Evolutionary conservation across 2,797 vertebrate species (phyloP).

Genomic region (Diplodus sargus): DNA sequence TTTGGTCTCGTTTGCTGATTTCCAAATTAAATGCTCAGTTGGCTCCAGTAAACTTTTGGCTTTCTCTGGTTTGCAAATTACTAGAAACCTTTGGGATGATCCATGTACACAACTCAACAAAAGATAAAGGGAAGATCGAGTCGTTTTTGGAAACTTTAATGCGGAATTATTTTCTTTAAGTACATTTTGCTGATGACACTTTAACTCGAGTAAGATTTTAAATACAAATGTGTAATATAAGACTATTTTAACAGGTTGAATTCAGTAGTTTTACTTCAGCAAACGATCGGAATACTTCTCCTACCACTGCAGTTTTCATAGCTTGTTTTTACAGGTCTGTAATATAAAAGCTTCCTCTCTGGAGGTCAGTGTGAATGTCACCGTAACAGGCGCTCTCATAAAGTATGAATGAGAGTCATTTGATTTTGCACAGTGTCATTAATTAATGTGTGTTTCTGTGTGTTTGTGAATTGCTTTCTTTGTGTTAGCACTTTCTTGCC

Average conservation of each 20-base stretch:
- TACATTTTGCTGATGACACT: background rate
- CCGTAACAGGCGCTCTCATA: constrained; percentile 8
- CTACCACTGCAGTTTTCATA: background rate
- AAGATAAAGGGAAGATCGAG: no score
- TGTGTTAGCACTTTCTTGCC: constrained; percentile 27
- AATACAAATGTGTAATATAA: background rate
- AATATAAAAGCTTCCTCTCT: background rate
- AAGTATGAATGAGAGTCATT: constrained; percentile 38
- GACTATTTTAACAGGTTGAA: no score
- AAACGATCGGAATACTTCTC: background rate
- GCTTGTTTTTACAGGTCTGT: background rate
- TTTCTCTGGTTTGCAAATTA: no score
- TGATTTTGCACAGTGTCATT: constrained; percentile 31
- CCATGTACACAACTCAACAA: no score
- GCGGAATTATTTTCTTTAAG: background rate
- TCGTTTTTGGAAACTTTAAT: no score
- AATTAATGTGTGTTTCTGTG: constrained; percentile 30
- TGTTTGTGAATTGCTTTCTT: constrained; percentile 30
- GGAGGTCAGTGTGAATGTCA: constrained; percentile 48
- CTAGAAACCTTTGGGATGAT: no score
- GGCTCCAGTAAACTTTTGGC: no score
- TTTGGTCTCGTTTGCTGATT: no score
- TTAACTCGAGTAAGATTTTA: background rate
- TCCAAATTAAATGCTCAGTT: no score
- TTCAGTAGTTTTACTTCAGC: background rate